These are phyloP conservation scores for Heliconius aoede DNA, from an alignment of 2,888 invertebrate genomes.

Conservation along the genomic window DNA sequence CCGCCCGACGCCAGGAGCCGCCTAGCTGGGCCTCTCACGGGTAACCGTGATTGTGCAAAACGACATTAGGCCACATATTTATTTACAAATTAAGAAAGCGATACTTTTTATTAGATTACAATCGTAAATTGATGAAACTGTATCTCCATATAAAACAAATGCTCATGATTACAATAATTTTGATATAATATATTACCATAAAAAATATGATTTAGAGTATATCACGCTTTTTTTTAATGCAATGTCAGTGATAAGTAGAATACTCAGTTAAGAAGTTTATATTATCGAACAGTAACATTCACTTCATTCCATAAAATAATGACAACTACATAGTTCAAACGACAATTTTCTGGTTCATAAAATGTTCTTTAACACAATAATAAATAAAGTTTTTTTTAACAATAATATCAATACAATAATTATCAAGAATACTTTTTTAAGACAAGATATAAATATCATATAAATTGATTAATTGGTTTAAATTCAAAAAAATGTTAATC, in stretches of 20 bases:
- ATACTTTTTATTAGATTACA: neutral
- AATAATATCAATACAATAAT: neutral
- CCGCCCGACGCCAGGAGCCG: no score
- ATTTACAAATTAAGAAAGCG: neutral
- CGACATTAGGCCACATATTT: neutral
- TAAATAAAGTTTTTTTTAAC: neutral
- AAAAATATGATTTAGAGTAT: neutral
- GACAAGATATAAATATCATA: no score
- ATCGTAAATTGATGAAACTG: neutral
- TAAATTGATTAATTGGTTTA: no score
- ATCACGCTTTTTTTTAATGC: neutral
- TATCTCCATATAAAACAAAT: neutral
- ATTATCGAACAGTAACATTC: neutral
- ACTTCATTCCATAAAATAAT: constrained; percentile 9
- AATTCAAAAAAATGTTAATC: no score
- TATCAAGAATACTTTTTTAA: neutral
- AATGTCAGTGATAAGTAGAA: neutral
- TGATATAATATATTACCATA: neutral
- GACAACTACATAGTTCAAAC: neutral
- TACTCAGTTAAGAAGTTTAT: constrained; percentile 4
- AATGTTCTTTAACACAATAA: neutral
- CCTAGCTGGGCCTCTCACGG: no score
- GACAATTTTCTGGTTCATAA: neutral
- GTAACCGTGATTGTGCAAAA: neutral
- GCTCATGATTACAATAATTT: no score